Evolutionary conservation across 2,888 invertebrate genomes (phyloP), one percentile per base, ranked within the genome.

Genomic region (Polymixis lichenea): DNA sequence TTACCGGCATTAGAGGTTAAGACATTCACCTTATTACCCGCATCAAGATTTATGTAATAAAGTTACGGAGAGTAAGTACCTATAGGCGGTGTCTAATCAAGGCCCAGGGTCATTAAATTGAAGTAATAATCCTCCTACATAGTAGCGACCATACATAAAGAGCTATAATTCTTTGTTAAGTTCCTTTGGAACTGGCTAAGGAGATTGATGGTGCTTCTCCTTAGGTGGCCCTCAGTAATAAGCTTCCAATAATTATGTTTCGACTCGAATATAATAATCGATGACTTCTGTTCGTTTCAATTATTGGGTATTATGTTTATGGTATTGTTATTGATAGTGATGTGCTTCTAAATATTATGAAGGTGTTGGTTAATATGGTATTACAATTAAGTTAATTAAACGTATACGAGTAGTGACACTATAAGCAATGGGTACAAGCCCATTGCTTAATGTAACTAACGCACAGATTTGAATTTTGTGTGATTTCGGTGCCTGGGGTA

Each of bases 91-190:
- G 94, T 95, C 95, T 96, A 96, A 96, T 95, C 95, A 96, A 92
- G 91, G 83, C 77, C 15, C 53, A 87, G 86, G 91, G 93, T 93
- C 95, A 95, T 96, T 95, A 96, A 96, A 95, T 93, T 91, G 91
- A 93, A 94, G 95, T 92, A 94, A 94, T 96, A 95, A 95, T 93
- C 94, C 93, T 91, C 86, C 92, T 93, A 96, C 96, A 95, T 96
- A 96, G 96, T 96, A 95, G 95, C 94, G 71, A 75, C 55, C 75
- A 75, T 92, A 92, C 92, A 94, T 95, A 94, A 94, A 94, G 92
- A 92, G 90, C 92, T 92, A 95, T 96, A 95, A 95, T 93, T 96
- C 95, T 95, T 95, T 93, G 93, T 94, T 93, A 91, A 91, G 93
- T 90, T 94, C 93, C 93, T 94, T 95, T 94, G 95, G 95, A 93